These are phyloP conservation scores for Champsocephalus gunnari DNA, from an alignment of 2,797 vertebrate species.

Conservation along the genomic window DNA sequence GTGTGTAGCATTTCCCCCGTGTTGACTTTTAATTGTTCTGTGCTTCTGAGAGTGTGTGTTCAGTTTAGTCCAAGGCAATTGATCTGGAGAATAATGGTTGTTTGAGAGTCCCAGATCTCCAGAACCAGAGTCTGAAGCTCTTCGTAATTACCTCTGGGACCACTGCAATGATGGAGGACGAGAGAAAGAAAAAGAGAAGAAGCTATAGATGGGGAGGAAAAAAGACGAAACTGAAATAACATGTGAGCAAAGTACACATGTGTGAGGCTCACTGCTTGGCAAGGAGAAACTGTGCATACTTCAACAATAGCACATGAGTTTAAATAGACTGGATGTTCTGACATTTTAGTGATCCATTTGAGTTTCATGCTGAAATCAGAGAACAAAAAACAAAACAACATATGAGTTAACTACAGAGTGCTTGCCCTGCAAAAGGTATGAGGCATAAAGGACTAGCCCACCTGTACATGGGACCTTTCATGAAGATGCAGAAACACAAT, in stretches of 20 bases:
- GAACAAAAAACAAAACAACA: background rate
- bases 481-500: too few relatives aligned
- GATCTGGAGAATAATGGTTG: conserved; percentile 76
- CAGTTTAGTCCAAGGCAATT: conserved; percentile 73
- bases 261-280: conserved; percentile 14
- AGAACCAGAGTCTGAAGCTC: conserved; percentile 69
- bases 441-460: too few relatives aligned
- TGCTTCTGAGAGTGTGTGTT: conserved; percentile 74
- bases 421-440: background rate
- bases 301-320: conserved; percentile 23
- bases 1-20: conserved; percentile 43
- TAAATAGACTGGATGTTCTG: background rate
- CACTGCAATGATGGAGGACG: conserved; percentile 45
- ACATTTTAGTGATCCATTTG: background rate
- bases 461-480: too few relatives aligned
- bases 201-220: conserved; percentile 7
- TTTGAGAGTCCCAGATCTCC: conserved; percentile 62
- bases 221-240: conserved; percentile 31
- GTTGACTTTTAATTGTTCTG: conserved; percentile 77
- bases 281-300: background rate
- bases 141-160: conserved; percentile 75
- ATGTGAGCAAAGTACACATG: conserved; percentile 14
- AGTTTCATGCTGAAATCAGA: conserved; percentile 1
- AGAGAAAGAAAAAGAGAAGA: conserved; percentile 2
- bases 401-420: background rate